Evolutionary conservation across 2,888 invertebrate species (phyloP), one percentile per base, ranked within the genome.

Genomic region (Sturmia bella): DNA sequence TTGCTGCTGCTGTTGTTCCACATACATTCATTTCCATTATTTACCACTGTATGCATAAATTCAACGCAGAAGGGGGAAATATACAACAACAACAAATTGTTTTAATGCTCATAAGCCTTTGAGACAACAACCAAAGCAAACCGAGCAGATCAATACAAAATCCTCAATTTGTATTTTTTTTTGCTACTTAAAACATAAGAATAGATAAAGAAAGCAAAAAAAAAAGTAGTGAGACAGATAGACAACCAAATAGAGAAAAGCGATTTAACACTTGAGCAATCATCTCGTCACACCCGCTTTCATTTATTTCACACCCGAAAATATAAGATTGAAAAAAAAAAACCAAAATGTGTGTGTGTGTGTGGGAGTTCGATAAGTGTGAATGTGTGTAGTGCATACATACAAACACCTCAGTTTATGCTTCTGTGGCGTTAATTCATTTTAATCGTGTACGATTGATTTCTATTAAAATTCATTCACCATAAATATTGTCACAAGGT

Each of bases 231-330:
- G 17, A 39, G 41, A 54, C 32, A 48, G 27, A 6, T 43, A 61
- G 24, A 61, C 41, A 73, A 12, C 19, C 63, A 54, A 24, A 63
- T 19, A 77, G 73, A 68, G 56, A 56, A 81, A 72, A 78, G 57
- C 74, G 63, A 74, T 82, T 82, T 77, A 64, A 82, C 82, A 77
- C 82, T 78, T 82, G 69, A 82, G 78, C 77, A 82, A 78, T 82
- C 82, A 78, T 48, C 69, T 74, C 54, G 82, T 82, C 82, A 78
- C 82, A 74, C 73, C 64, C 80, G 80, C 80, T 72, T 72, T 70
- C 54, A 80, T 66, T 80, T 61, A 61, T 17, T 72, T 74, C 37
- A 57, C 64, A 64, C 57, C 64, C 41, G 43, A 66, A 72, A 37
- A 39, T 5, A 4, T 13, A 50, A 19, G 21, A 11, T 6, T 19